Evolutionary conservation across 2,888 invertebrate genomes (phyloP).

Genomic region (Ochropleura plecta): DNA sequence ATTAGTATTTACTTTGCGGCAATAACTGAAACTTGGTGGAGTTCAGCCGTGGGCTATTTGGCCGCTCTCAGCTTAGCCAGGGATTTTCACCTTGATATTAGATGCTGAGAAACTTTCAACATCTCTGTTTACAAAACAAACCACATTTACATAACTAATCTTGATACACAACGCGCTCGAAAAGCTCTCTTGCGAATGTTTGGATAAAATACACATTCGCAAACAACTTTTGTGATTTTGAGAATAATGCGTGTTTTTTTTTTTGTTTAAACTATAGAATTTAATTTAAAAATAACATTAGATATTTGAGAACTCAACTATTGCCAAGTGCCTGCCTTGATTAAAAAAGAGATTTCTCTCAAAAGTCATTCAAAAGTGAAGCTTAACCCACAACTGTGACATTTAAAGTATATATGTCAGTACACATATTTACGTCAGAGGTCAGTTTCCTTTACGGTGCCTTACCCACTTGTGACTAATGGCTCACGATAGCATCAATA

Average conservation of each 20-base stretch:
- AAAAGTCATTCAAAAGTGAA: slow-evolving; percentile 14
- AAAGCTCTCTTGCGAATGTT: slow-evolving; percentile 43
- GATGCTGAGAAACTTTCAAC: slow-evolving; percentile 48
- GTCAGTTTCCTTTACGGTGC: slow-evolving; percentile 51
- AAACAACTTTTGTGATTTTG: slow-evolving; percentile 46
- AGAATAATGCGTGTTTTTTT: slow-evolving; percentile 26
- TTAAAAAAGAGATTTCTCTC: slow-evolving; percentile 1
- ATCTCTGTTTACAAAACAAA: slow-evolving; percentile 49
- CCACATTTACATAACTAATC: slow-evolving; percentile 51
- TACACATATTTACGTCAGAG: slow-evolving; percentile 41
- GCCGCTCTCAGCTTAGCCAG: slow-evolving; percentile 46
- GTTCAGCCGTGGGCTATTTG: slow-evolving; percentile 63
- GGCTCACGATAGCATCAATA: slow-evolving; percentile 51
- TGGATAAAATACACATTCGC: slow-evolving; percentile 48
- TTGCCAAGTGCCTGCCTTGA: neutral
- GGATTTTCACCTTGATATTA: slow-evolving; percentile 64
- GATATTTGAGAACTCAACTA: slow-evolving; percentile 14
- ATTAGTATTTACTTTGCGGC: slow-evolving; percentile 78
- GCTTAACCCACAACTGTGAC: slow-evolving; percentile 13
- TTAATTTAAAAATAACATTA: slow-evolving; percentile 26
- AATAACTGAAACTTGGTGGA: slow-evolving; percentile 73
- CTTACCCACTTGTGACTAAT: slow-evolving; percentile 51
- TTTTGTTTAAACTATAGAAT: slow-evolving; percentile 24
- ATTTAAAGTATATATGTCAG: slow-evolving; percentile 22
- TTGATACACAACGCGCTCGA: slow-evolving; percentile 34